Percentiles rank a stretch among this genome's conserved stretches.
Conservation (phyloP, 2,888 invertebrate species). For the Glyphotaelius pellucidus region DNA sequence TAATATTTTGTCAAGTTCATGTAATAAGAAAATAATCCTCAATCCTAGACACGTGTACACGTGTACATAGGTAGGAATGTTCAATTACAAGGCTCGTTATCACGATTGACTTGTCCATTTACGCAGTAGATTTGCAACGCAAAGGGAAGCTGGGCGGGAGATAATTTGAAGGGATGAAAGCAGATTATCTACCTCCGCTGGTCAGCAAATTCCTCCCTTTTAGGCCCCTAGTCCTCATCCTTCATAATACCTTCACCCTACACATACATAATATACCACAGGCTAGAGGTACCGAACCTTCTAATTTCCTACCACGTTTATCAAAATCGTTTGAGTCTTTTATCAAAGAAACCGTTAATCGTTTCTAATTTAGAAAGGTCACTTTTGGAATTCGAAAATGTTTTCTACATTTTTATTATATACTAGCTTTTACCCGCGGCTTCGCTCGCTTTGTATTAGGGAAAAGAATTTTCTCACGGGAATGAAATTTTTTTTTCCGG, state of each 20-base stretch:
- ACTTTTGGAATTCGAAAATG: neutral
- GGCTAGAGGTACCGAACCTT: neutral
- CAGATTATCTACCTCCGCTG: slow-evolving; percentile 38
- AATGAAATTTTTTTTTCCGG: too few relatives aligned
- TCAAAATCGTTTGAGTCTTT: neutral
- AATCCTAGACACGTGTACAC: neutral
- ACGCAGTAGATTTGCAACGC: slow-evolving; percentile 50
- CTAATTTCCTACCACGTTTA: neutral
- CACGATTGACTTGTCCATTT: slow-evolving; percentile 49
- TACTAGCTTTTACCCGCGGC: too few relatives aligned
- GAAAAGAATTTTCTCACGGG: too few relatives aligned
- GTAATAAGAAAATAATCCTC: neutral
- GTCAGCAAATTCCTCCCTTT: slow-evolving; percentile 44
- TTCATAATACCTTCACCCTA: neutral
- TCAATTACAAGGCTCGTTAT: slow-evolving; percentile 50
- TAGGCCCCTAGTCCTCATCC: neutral
- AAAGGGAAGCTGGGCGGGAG: slow-evolving; percentile 31
- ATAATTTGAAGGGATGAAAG: slow-evolving; percentile 50
- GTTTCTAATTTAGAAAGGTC: neutral
- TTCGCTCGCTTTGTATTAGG: too few relatives aligned
- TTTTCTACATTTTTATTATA: neutral
- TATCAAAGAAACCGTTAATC: neutral
- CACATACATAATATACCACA: neutral
- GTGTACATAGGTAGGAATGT: neutral
- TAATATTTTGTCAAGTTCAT: neutral